Percentiles rank a stretch among this genome's conserved stretches.
phyloP scores from a whole-genome alignment of 2,888 invertebrate genomes.

The Rapana venosa region DNA sequence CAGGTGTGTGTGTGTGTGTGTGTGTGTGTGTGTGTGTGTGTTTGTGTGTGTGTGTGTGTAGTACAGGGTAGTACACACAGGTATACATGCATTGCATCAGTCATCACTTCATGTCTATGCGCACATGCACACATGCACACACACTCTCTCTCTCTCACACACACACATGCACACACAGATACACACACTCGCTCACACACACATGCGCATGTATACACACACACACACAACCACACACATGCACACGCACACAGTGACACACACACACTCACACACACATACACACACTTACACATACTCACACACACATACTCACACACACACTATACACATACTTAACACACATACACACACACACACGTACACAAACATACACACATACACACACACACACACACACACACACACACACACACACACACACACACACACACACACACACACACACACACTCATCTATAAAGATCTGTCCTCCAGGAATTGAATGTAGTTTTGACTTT shows the following conservation, averaged over 20 bases:
- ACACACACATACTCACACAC: neutral
- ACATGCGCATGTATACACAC: neutral
- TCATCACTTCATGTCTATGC: neutral
- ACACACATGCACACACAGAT: neutral
- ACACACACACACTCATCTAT: too few relatives aligned
- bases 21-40: neutral
- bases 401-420: neutral
- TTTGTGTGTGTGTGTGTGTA: neutral
- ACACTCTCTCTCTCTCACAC: neutral
- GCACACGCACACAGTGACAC: neutral
- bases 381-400: constrained; percentile 5
- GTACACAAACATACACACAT: too few relatives aligned
- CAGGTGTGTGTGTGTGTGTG: neutral
- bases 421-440: too few relatives aligned
- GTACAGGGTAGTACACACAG: neutral
- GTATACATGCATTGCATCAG: neutral
- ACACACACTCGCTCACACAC: neutral
- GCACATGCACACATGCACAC: neutral
- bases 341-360: too few relatives aligned
- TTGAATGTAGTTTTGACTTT: too few relatives aligned
- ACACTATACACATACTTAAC: neutral
- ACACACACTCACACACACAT: neutral
- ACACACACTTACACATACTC: neutral
- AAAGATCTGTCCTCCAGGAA: too few relatives aligned
- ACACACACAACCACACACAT: neutral